These are phyloP conservation scores for Leucophenga varia DNA, from an alignment of 1,140 invertebrate genomes.

Conservation along the genomic window DNA sequence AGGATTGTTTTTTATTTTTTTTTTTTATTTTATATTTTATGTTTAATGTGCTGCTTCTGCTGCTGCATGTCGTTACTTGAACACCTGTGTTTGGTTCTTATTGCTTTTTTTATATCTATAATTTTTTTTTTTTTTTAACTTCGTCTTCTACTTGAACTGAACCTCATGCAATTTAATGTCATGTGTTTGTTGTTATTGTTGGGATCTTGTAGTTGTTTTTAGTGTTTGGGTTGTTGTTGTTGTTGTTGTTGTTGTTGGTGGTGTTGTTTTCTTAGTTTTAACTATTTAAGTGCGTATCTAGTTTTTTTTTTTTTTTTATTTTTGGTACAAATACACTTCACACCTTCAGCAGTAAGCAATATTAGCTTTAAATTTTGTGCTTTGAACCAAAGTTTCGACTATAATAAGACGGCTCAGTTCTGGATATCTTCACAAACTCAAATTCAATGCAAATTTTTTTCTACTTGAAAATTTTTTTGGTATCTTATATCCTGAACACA, in stretches of 20 bases:
- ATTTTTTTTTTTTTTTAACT: conserved; percentile 29
- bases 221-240: conserved; percentile 11
- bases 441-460: too few species aligned
- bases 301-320: too few species aligned
- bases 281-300: conserved; percentile 52
- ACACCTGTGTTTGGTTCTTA: conserved; percentile 33
- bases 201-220: conserved; percentile 18
- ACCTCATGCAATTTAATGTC: conserved; percentile 52
- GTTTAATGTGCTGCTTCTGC: conserved; percentile 18
- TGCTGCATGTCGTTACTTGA: conserved; percentile 42
- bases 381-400: too few species aligned
- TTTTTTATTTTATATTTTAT: conserved; percentile 21
- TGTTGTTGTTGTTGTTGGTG: conserved; percentile 8
- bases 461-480: too few species aligned
- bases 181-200: conserved; percentile 36
- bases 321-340: too few species aligned
- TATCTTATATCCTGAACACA: too few species aligned
- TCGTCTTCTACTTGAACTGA: conserved; percentile 18
- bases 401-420: too few species aligned
- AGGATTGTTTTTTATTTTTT: conserved; percentile 27
- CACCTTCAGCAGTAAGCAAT: too few species aligned
- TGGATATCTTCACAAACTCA: too few species aligned
- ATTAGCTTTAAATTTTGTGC: too few species aligned
- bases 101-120: conserved; percentile 20
- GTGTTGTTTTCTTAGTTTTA: conserved; percentile 27